Evolutionary conservation across 2,888 invertebrate species (phyloP).

Genomic region (Agrochola litura): DNA sequence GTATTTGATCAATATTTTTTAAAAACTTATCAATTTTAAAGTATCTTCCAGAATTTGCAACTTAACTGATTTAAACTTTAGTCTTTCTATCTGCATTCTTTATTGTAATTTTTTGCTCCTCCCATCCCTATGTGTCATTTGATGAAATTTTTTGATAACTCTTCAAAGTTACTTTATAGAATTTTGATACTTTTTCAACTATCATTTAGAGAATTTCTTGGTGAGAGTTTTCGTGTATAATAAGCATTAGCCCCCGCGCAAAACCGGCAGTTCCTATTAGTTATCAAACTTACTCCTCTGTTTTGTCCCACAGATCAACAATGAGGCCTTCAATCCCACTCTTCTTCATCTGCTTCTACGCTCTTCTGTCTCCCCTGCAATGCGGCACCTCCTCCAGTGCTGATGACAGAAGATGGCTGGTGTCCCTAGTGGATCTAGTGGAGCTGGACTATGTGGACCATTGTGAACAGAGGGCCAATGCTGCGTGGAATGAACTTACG

Average conservation of each 20-base stretch:
- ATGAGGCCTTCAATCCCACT: slow-evolving; percentile 80
- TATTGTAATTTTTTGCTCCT: background rate
- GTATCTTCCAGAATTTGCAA: background rate
- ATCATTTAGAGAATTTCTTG: background rate
- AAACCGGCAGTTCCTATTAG: background rate
- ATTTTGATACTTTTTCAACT: background rate
- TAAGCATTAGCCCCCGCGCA: background rate
- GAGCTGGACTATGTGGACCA: slow-evolving; percentile 88
- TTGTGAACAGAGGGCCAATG: slow-evolving; percentile 82
- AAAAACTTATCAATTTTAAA: too few relatives aligned
- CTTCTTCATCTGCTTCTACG: slow-evolving; percentile 77
- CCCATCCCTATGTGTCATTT: background rate
- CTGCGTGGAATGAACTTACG: slow-evolving; percentile 84
- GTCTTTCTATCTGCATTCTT: background rate
- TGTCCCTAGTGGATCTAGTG: slow-evolving; percentile 83
- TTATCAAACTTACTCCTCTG: background rate
- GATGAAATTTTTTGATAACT: background rate
- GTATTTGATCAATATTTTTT: too few relatives aligned
- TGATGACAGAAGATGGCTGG: slow-evolving; percentile 82
- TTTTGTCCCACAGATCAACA: slow-evolving; percentile 74
- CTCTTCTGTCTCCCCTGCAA: slow-evolving; percentile 76
- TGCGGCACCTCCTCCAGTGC: slow-evolving; percentile 81
- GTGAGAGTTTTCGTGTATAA: background rate
- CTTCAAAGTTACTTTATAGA: background rate
- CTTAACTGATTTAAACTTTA: background rate